Evolutionary conservation across 1,140 invertebrate genomes (phyloP).

Genomic region (Ganaspis sp.): DNA sequence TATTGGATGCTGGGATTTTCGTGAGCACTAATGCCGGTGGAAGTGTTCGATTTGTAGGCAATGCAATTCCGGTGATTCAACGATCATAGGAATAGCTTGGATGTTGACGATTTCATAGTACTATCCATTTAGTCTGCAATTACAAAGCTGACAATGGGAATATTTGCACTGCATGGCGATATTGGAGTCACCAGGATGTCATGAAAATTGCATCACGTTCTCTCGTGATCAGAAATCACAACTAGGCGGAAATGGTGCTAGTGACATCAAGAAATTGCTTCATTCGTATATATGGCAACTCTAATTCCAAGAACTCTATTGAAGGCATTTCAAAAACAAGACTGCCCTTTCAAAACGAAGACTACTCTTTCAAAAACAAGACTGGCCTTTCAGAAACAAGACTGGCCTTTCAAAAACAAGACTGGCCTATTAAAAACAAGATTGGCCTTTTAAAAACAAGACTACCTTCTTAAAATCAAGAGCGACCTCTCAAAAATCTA

Average conservation of each 20-base stretch:
- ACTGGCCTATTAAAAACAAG: too few relatives aligned
- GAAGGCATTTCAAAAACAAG: neutral
- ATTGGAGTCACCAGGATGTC: slow-evolving; percentile 51
- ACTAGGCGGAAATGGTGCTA: slow-evolving; percentile 53
- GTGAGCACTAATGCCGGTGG: neutral
- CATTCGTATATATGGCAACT: slow-evolving; percentile 14
- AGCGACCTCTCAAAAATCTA: too few relatives aligned
- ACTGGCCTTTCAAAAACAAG: too few relatives aligned
- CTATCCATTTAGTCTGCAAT: slow-evolving; percentile 41
- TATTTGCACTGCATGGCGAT: slow-evolving; percentile 48
- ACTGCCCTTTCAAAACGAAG: neutral
- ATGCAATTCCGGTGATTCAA: slow-evolving; percentile 24
- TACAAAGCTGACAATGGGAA: slow-evolving; percentile 49
- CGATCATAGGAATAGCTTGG: slow-evolving; percentile 11
- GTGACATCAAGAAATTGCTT: slow-evolving; percentile 56
- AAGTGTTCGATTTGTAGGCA: slow-evolving; percentile 23
- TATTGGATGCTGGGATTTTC: too few relatives aligned
- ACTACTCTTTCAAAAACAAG: too few relatives aligned
- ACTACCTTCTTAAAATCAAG: too few relatives aligned
- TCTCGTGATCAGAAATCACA: slow-evolving; percentile 48
- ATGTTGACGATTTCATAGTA: slow-evolving; percentile 27
- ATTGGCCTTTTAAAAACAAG: too few relatives aligned
- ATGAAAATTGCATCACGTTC: slow-evolving; percentile 49
- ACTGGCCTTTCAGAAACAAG: too few relatives aligned
- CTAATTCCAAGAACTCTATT: slow-evolving; percentile 32